Percentiles rank a stretch among this genome's conserved stretches.
These are phyloP conservation scores for Sebastes diaconus DNA, from an alignment of 2,797 vertebrate species.

Conservation along the genomic window DNA sequence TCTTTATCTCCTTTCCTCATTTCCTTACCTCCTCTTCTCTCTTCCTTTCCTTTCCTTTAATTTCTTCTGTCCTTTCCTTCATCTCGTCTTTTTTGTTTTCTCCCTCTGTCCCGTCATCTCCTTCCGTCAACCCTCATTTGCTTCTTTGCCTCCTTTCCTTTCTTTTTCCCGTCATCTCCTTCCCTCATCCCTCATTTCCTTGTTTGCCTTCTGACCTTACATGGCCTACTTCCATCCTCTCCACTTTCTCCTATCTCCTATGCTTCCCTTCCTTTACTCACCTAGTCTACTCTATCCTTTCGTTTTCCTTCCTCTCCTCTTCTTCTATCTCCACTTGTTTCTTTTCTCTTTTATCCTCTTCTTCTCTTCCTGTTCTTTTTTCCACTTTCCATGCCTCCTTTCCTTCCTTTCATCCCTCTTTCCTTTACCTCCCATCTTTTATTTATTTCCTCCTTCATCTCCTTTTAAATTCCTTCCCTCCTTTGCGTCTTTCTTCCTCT, in stretches of 20 bases:
- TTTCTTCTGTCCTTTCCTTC: neutral
- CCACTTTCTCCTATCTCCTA: neutral
- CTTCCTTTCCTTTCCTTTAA: neutral
- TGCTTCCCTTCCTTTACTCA: neutral
- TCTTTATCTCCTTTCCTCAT: too few relatives aligned
- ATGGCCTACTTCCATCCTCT: neutral
- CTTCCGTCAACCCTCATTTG: neutral
- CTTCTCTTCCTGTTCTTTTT: neutral
- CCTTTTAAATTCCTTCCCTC: neutral
- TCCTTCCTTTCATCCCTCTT: neutral
- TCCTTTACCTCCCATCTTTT: neutral
- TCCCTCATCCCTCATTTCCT: neutral
- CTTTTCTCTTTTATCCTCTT: neutral
- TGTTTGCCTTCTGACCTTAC: neutral
- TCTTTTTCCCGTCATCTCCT: neutral
- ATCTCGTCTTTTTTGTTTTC: neutral
- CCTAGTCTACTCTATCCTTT: neutral
- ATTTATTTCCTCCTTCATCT: neutral
- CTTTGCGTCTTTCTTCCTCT: neutral
- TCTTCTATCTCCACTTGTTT: neutral
- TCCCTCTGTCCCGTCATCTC: neutral
- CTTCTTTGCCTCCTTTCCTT: neutral
- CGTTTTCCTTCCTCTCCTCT: neutral
- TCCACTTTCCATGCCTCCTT: neutral
- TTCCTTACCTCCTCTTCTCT: neutral